These are phyloP conservation scores for Halyomorpha halys DNA, from an alignment of 1,140 invertebrate species.

Conservation along the genomic window DNA sequence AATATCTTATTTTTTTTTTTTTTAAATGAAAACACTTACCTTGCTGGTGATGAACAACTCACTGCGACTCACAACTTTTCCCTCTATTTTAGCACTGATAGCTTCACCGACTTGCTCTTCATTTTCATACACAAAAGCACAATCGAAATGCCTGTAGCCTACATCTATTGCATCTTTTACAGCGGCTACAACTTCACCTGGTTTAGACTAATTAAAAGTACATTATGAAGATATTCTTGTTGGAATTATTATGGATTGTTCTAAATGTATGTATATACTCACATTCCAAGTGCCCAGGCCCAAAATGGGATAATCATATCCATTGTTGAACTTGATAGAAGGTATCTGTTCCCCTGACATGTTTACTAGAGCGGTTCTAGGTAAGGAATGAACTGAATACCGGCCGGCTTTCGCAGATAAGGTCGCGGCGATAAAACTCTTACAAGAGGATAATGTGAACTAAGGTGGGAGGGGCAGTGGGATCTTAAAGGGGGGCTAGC, in stretches of 20 bases:
- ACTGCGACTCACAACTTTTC: slow-evolving; percentile 57
- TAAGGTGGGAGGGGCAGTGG: no score
- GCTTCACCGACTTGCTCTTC: slow-evolving; percentile 74
- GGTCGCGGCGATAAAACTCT: no score
- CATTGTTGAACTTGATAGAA: not conserved
- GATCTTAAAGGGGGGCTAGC: no score
- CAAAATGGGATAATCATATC: not conserved
- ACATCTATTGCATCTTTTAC: slow-evolving; percentile 57
- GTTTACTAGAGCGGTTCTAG: no score
- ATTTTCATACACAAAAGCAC: slow-evolving; percentile 69
- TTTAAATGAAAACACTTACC: slow-evolving; percentile 37
- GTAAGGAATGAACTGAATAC: no score
- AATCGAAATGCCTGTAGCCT: slow-evolving; percentile 75
- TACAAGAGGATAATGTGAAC: no score
- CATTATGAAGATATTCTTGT: not conserved
- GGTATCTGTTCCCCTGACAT: not conserved
- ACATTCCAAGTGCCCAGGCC: not conserved
- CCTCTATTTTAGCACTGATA: slow-evolving; percentile 55
- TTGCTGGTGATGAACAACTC: slow-evolving; percentile 64
- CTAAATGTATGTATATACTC: not conserved
- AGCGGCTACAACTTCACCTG: slow-evolving; percentile 44
- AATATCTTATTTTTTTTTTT: not conserved
- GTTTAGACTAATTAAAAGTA: slow-evolving; percentile 38
- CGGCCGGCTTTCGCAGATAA: no score
- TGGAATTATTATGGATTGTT: not conserved